Conservation (phyloP, 2,888 invertebrate genomes). For the Epsilonema sp. region DNA sequence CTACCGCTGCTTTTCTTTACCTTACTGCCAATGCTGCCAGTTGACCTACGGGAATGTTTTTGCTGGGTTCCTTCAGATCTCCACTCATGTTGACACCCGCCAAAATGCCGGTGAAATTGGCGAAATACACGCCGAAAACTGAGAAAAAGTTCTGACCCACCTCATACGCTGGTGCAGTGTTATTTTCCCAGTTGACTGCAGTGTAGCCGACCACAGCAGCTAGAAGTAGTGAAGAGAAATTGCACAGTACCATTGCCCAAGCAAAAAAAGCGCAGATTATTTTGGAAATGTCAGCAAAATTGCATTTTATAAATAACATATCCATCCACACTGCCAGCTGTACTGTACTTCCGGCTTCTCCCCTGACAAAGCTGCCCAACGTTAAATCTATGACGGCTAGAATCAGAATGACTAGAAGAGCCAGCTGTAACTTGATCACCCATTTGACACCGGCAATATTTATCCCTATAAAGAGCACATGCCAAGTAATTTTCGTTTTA, state of each 20-base stretch:
- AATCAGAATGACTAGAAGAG: slow-evolving; percentile 59
- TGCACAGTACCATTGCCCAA: no score
- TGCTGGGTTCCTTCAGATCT: slow-evolving; percentile 69
- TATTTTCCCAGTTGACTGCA: no score
- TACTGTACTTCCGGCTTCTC: no score
- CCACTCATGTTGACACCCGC: slow-evolving; percentile 98
- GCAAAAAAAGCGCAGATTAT: no score
- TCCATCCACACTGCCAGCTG: no score
- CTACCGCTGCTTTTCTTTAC: slow-evolving; percentile 32
- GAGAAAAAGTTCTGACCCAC: slow-evolving; percentile 81
- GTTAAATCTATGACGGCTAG: slow-evolving; percentile 77
- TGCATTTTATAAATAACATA: no score
- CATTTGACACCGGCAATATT: slow-evolving; percentile 92
- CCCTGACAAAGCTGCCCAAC: slow-evolving; percentile 68
- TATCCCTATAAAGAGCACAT: slow-evolving; percentile 44
- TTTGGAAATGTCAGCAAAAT: no score
- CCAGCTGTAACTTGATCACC: slow-evolving; percentile 84
- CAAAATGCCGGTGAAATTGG: slow-evolving; percentile 83
- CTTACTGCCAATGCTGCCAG: slow-evolving; percentile 73
- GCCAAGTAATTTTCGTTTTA: no score
- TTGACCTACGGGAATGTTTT: slow-evolving; percentile 81
- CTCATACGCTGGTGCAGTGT: no score
- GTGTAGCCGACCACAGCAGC: no score
- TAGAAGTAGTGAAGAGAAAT: no score
- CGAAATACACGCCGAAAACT: slow-evolving; percentile 90